Evolutionary conservation across 2,113 vertebrate species (phyloP).

Genomic region (Ceratotherium simum): DNA sequence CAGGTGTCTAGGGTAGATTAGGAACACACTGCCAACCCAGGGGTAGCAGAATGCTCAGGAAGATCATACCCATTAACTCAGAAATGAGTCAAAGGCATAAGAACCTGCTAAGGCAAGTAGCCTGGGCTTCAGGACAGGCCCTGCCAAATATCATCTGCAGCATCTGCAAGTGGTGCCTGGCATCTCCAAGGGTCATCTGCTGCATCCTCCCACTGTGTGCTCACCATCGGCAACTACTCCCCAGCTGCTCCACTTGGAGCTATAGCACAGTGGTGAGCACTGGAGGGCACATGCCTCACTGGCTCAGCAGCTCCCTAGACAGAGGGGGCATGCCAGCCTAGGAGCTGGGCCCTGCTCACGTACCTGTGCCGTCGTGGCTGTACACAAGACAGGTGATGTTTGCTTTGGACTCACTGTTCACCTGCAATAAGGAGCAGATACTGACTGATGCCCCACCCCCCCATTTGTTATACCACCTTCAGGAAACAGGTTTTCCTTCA

Average conservation of each 20-base stretch:
- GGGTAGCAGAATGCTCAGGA: slow-evolving; percentile 58
- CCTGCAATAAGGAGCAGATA: slow-evolving; percentile 84
- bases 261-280: slow-evolving; percentile 63
- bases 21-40: slow-evolving; percentile 54
- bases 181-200: slow-evolving; percentile 34
- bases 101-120: slow-evolving; percentile 48
- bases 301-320: slow-evolving; percentile 72
- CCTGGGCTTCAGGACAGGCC: slow-evolving; percentile 3
- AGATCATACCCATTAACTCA: background rate
- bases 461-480: slow-evolving; percentile 68
- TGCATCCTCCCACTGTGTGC: slow-evolving; percentile 57
- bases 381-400: slow-evolving; percentile 99
- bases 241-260: slow-evolving; percentile 61
- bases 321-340: slow-evolving; percentile 71
- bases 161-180: slow-evolving; percentile 24
- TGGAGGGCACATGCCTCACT: slow-evolving; percentile 56
- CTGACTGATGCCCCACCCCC: slow-evolving; percentile 78
- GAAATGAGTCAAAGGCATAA: slow-evolving; percentile 52
- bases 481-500: slow-evolving; percentile 67
- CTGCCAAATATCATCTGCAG: background rate
- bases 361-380: slow-evolving; percentile 97
- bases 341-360: slow-evolving; percentile 73
- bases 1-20: slow-evolving; percentile 40
- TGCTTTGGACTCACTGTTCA: slow-evolving; percentile 97
- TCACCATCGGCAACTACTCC: slow-evolving; percentile 43